Conservation (phyloP, 2,888 invertebrate genomes). For the Schizaphis graminum region DNA sequence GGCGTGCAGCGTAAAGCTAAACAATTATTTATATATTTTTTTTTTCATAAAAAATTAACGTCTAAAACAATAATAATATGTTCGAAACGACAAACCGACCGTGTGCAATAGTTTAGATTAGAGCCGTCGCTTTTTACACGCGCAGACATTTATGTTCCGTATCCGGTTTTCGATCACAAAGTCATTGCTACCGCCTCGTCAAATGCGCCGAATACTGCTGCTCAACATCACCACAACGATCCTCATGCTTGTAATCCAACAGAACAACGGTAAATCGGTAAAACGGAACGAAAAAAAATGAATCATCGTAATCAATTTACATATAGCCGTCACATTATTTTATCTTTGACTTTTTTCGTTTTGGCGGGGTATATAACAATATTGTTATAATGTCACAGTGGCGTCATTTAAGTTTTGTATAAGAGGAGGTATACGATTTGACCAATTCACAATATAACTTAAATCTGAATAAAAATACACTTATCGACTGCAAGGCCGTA, state of each 20-base stretch:
- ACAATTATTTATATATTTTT: not conserved
- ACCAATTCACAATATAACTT: not conserved
- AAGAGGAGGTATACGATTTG: not conserved
- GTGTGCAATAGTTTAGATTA: not conserved
- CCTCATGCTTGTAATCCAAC: not conserved
- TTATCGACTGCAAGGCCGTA: too few species aligned
- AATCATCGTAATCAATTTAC: not conserved
- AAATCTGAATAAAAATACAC: not conserved
- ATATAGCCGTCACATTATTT: not conserved
- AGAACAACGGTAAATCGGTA: conserved; percentile 17
- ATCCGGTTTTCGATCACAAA: not conserved
- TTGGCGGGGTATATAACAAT: not conserved
- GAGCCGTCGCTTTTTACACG: not conserved
- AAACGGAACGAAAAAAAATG: not conserved
- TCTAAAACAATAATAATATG: not conserved
- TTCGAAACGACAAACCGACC: not conserved
- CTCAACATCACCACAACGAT: not conserved
- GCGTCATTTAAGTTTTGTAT: not conserved
- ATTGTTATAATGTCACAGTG: not conserved
- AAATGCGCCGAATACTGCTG: not conserved
- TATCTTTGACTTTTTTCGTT: not conserved
- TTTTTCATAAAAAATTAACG: not conserved
- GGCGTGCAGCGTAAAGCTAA: not conserved
- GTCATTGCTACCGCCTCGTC: not conserved
- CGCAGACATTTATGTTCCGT: not conserved